phyloP scores from a whole-genome alignment of 2,113 vertebrate genomes.

The Microtus montanus region DNA sequence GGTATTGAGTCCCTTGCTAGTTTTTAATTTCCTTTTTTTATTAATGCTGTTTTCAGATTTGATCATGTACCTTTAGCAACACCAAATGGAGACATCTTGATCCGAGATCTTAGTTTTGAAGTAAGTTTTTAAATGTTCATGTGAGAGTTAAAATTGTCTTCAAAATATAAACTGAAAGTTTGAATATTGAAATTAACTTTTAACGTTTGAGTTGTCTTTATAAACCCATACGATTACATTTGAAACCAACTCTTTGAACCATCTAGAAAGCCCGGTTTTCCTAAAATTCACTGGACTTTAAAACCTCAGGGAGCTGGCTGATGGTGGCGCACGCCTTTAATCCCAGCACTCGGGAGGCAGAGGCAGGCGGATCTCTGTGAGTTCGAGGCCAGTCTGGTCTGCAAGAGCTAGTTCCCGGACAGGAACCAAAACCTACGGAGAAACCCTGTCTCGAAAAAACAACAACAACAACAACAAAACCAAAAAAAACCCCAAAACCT shows the following conservation, averaged over 20 bases:
- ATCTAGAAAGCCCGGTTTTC: conserved; percentile 47
- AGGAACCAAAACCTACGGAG: too few relatives aligned
- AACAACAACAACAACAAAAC: background rate
- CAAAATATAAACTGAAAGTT: conserved; percentile 19
- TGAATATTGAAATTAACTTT: conserved; percentile 39
- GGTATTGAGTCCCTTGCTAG: background rate
- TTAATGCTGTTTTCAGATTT: conserved; percentile 88
- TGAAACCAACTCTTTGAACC: conserved; percentile 23
- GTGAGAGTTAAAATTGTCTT: conserved; percentile 43
- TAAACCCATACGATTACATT: conserved; percentile 39
- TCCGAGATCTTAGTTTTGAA: conserved; percentile 95
- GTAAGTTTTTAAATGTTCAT: conserved; percentile 81
- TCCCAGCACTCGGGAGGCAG: too few relatives aligned
- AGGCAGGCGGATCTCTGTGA: too few relatives aligned
- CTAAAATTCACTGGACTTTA: conserved; percentile 29
- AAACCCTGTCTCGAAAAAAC: too few relatives aligned
- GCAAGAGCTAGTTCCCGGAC: too few relatives aligned
- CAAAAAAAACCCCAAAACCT: background rate
- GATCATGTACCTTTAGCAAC: conserved; percentile 95
- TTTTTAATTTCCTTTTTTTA: conserved; percentile 35
- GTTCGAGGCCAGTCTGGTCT: too few relatives aligned
- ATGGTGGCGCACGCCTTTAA: too few relatives aligned
- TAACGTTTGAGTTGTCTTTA: conserved; percentile 39
- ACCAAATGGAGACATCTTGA: conserved; percentile 97
- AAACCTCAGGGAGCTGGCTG: background rate